Base-by-base conservation (phyloP, 2,888 invertebrate species). In the Cynaeus angustus region DNA sequence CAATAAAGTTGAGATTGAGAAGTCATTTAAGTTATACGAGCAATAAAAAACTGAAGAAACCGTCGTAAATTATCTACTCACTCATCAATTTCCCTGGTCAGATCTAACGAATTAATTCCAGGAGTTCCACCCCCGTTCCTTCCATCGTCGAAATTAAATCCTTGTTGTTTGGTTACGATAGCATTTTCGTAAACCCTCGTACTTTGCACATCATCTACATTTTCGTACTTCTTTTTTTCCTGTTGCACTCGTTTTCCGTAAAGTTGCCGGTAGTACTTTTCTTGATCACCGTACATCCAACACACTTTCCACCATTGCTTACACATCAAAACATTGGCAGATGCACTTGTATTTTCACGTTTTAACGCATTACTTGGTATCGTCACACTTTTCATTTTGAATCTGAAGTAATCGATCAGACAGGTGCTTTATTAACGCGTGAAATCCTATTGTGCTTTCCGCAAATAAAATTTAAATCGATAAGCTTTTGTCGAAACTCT, bases 221-320 rank as follows among this genome's bases (percentile, higher is more conserved):
- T 55, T 33, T 69, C 72, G 72, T 55, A 76, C 66, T 75, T 75
- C 72, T 79, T 85, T 86, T 74, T 82, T 84, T 69, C 76, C 67
- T 53, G 71, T 61, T 46, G 71, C 61, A 41, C 72, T 38, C 75
- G 76, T 70, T 79, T 83, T 72, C 92, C 93, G 84, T 94, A 94
- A 71, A 94, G 87, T 82, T 94, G 93, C 79, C 94, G 87, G 87
- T 94, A 94, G 86, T 94, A 93, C 82, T 94, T 94, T 81, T 94
- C 92, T 81, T 93, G 92, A 84, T 93, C 94, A 55, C 94, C 94
- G 82, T 94, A 91, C 89, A 94, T 91, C 91, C 94, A 94, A 82
- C 94, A 94, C 71, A 94, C 94, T 85, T 93, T 93, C 94, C 94
- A 94, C 94, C 94, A 94, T 87, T 94, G 93, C 84, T 92, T 92